phyloP scores from a whole-genome alignment of 2,888 invertebrate genomes.

The Erebia epiphron region DNA sequence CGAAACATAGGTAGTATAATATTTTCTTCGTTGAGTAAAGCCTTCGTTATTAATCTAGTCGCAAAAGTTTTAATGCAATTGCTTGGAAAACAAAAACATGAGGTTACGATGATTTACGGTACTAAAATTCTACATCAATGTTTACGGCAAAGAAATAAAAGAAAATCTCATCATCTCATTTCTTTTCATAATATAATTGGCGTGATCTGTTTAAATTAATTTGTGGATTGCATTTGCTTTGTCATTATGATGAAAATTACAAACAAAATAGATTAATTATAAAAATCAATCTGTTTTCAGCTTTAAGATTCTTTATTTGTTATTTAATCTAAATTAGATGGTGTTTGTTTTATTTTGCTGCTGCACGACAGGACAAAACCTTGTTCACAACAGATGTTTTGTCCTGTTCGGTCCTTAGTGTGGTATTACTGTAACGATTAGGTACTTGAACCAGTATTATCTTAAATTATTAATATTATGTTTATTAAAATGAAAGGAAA shows the following conservation, averaged over 20 bases:
- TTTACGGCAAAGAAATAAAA: conserved; percentile 5
- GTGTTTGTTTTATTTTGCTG: no score
- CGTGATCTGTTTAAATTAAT: background rate
- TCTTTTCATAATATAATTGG: conserved; percentile 9
- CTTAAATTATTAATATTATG: no score
- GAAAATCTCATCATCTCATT: conserved; percentile 3
- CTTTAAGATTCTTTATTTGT: no score
- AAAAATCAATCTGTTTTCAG: no score
- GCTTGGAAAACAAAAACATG: conserved; percentile 14
- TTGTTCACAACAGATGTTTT: no score
- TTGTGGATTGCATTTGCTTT: background rate
- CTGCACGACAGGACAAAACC: no score
- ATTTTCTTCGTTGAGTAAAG: background rate
- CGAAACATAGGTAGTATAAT: background rate
- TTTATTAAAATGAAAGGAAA: background rate
- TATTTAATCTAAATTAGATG: no score
- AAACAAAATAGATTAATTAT: no score
- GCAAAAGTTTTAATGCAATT: conserved; percentile 20
- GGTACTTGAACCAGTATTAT: no score
- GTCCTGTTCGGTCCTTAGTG: no score
- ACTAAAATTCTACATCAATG: no score
- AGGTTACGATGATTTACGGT: conserved; percentile 5
- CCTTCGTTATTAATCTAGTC: conserved; percentile 5
- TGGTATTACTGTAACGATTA: no score
- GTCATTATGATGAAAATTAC: background rate